Base-by-base conservation (phyloP, 1,140 invertebrate species). In the Bursaphelenchus mucronatus region DNA sequence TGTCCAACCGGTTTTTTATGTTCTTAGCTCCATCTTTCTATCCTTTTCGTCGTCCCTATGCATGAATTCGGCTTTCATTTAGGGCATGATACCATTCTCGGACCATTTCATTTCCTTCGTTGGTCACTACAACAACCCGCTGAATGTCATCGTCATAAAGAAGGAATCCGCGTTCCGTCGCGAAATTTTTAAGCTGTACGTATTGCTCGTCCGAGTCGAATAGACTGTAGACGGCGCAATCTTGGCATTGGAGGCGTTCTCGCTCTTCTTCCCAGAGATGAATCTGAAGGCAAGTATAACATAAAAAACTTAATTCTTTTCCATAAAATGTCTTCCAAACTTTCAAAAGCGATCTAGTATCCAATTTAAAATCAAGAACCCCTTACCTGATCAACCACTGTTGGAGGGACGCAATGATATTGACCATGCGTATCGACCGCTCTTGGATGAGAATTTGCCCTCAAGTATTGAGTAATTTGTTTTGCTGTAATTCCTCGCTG, bases 261-360 rank as follows among this genome's bases (percentile, higher is more conserved):
- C 70, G 39, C 43, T 71, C 70, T 51, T 71, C 50, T 47, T 71
- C 70, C 70, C 70, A 71, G 10, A 71, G 55, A 17, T 75, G 61
- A 15, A 71, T 57, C 69, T 75, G 46, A 50, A 69, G 45, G 57
- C 40, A 45, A 19, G n/a, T 9, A 11, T 41, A 45, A 11, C 45
- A 67, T n/a, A 50, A 53, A 17, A 54, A 11, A 0, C 3, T 40
- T 17, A 59, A 39, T 17, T 57, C 11, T 8, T 64, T 17, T 66
- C 64, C 1, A 17, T 4, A 55, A 55, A 55, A 17, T 55, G 1
- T 1, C 61, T n/a, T 50, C 64, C 8, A 41, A 15, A 44, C 11
- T 5, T 30, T 5, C 30, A 5, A 30, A 59, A 59, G 1, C 1
- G 58, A 50, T 3, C 57, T 6, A 30, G 5, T 43, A 11, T 7